Conservation (phyloP, 2,888 invertebrate genomes). For the Drosophila quinaria region DNA sequence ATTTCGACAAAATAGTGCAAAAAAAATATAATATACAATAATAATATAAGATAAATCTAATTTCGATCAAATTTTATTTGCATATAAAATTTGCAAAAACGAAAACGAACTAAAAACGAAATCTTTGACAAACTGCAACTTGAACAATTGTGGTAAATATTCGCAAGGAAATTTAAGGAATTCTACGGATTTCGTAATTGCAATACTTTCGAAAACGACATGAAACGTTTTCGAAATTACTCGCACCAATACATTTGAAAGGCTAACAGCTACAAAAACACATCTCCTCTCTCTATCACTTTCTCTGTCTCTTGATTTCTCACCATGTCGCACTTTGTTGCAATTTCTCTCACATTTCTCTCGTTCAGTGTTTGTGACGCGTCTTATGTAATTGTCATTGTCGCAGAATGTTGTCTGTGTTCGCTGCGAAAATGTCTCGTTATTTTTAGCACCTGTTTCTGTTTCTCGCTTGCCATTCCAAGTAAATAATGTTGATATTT, state of each 20-base stretch:
- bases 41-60: constrained; percentile 24
- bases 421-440: constrained; percentile 42
- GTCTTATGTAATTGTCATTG: constrained; percentile 71
- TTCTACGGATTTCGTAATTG: constrained; percentile 66
- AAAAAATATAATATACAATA: background rate
- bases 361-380: constrained; percentile 23
- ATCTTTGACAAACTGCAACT: constrained; percentile 5
- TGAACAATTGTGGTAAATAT: constrained; percentile 60
- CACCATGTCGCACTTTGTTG: constrained; percentile 19
- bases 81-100: constrained; percentile 46
- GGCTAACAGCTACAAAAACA: background rate
- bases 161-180: background rate
- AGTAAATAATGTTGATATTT: constrained; percentile 4
- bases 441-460: constrained; percentile 75
- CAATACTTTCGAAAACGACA: constrained; percentile 35
- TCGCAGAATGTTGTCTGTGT: constrained; percentile 45
- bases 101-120: constrained; percentile 51
- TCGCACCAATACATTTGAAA: constrained; percentile 37
- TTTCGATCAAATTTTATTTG: constrained; percentile 56
- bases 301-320: constrained; percentile 3
- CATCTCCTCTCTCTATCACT: no score
- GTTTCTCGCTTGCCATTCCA: constrained; percentile 9
- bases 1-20: constrained; percentile 23
- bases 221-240: constrained; percentile 37
- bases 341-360: constrained; percentile 23